These are phyloP conservation scores for Philaethria dido DNA, from an alignment of 2,888 invertebrate genomes.

Conservation along the genomic window DNA sequence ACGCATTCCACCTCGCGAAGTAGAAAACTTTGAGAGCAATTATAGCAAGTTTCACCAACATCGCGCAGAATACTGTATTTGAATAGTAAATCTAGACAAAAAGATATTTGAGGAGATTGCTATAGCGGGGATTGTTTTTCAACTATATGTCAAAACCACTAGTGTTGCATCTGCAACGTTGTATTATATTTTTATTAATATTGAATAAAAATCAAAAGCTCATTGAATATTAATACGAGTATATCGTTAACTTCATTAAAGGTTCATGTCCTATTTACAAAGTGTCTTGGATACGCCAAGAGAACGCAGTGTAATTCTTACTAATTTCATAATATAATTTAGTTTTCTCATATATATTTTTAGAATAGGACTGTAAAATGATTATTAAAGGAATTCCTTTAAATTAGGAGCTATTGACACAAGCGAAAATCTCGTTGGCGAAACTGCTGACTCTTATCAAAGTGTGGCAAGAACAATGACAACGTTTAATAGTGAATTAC, in stretches of 20 bases:
- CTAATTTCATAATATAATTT: too few species aligned
- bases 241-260: too few species aligned
- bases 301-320: too few species aligned
- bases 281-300: too few species aligned
- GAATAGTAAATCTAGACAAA: constrained; percentile 35
- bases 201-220: too few species aligned
- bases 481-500: constrained; percentile 48
- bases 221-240: too few species aligned
- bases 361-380: background rate
- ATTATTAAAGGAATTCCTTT: background rate
- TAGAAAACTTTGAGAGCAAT: constrained; percentile 42
- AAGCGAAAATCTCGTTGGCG: constrained; percentile 35
- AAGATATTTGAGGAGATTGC: constrained; percentile 10
- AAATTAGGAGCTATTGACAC: constrained; percentile 22
- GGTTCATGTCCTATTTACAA: too few species aligned
- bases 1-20: constrained; percentile 39
- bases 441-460: constrained; percentile 42
- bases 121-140: background rate
- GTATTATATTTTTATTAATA: too few species aligned
- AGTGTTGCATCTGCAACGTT: too few species aligned
- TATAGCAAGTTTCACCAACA: constrained; percentile 37
- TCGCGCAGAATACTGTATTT: constrained; percentile 30
- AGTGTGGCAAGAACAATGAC: constrained; percentile 45
- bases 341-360: too few species aligned
- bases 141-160: background rate